Evolutionary conservation across 2,888 invertebrate genomes (phyloP).

Genomic region (Drosophila putrida): DNA sequence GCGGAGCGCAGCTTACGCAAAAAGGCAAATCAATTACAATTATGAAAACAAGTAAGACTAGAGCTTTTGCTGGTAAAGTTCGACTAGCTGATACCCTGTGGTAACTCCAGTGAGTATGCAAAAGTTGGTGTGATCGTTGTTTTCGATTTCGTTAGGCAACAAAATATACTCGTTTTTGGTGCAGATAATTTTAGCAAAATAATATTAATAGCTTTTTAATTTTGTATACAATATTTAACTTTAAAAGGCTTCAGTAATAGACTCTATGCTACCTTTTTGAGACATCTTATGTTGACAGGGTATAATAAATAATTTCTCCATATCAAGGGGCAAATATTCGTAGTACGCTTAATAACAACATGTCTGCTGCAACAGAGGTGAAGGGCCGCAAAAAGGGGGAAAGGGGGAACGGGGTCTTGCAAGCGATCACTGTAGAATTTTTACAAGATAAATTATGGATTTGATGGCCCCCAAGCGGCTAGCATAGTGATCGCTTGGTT

Average conservation of each 20-base stretch:
- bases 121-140: background rate
- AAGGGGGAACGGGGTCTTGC: constrained; percentile 1
- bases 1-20: constrained; percentile 31
- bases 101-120: background rate
- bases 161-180: too few relatives aligned
- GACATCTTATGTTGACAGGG: constrained; percentile 5
- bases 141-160: background rate
- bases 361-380: constrained; percentile 26
- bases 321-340: constrained; percentile 19
- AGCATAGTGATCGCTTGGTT: constrained; percentile 20
- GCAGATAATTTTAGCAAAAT: too few relatives aligned
- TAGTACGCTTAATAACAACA: constrained; percentile 31
- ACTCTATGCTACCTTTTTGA: background rate
- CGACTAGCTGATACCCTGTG: constrained; percentile 15
- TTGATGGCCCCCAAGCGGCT: constrained; percentile 41
- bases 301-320: constrained; percentile 14
- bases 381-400: background rate
- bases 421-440: constrained; percentile 18
- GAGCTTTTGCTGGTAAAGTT: background rate
- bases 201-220: too few relatives aligned
- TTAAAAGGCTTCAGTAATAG: background rate
- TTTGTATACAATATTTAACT: too few relatives aligned
- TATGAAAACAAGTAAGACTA: constrained; percentile 54
- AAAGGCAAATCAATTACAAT: constrained; percentile 79
- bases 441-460: constrained; percentile 63